Percentiles rank a stretch among this genome's conserved stretches.
Evolutionary conservation across 2,888 invertebrate species (phyloP).

Genomic region (Morpho achilles): DNA sequence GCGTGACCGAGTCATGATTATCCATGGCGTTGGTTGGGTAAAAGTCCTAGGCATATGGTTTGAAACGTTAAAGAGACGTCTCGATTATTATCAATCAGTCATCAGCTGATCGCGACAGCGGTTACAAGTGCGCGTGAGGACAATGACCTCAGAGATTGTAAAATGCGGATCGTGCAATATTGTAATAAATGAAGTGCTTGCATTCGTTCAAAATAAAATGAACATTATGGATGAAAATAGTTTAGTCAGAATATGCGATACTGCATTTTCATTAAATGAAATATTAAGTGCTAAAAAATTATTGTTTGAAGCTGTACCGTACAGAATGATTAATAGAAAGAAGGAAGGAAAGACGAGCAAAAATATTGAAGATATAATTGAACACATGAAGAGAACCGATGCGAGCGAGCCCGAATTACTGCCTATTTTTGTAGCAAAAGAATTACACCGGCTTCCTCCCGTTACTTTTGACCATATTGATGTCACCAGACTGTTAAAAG

Average conservation of each 20-base stretch:
- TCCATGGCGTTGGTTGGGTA: no score
- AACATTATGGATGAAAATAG: slow-evolving; percentile 25
- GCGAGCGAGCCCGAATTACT: slow-evolving; percentile 19
- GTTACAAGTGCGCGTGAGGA: not conserved
- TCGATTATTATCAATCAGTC: no score
- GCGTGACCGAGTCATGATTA: no score
- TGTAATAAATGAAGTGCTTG: slow-evolving; percentile 15
- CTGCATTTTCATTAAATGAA: slow-evolving; percentile 19
- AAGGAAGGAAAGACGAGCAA: slow-evolving; percentile 10
- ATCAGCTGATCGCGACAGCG: not conserved
- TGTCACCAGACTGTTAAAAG: slow-evolving; percentile 9
- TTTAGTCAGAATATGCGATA: slow-evolving; percentile 16
- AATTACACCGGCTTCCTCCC: slow-evolving; percentile 22
- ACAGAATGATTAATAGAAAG: slow-evolving; percentile 8
- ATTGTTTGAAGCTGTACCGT: slow-evolving; percentile 21
- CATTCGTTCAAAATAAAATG: slow-evolving; percentile 20
- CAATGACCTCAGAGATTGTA: not conserved
- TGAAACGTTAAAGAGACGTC: no score
- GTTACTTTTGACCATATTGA: slow-evolving; percentile 27
- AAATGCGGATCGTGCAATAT: slow-evolving; percentile 7
- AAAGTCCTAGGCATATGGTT: no score
- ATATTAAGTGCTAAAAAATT: slow-evolving; percentile 21
- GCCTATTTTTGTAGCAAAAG: slow-evolving; percentile 22
- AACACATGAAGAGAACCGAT: not conserved
- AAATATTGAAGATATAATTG: not conserved